Evolutionary conservation across 2,888 invertebrate genomes (phyloP), one percentile per base, ranked within the genome.

Genomic region (Abrostola triplasia): DNA sequence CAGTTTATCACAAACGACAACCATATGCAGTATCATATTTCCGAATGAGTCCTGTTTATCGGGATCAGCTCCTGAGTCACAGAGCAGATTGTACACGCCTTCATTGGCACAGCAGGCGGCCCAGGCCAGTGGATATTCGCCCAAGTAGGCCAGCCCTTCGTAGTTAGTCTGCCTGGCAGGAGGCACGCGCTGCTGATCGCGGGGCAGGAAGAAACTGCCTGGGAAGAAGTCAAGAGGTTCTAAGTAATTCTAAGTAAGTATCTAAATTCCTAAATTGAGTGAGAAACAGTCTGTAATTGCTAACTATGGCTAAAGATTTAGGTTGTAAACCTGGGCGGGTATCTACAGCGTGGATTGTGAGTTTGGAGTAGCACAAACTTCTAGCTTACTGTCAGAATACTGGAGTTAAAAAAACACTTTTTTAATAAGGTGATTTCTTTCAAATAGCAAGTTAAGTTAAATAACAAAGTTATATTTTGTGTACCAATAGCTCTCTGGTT

Each of bases 11-110:
- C 98, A 97, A 67, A 99, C 99, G 44, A 99, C 99, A 42, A 99
- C 98, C 99, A 99, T 99, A 88, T 99, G 99, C n/a, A 99, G 95
- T 72, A 99, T 98, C 96, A 99, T 99, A 88, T 99, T 99, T 10
- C 99, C 99, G 85, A 99, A 99, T 0, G 98, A 96, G 89, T 99
- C 99, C 88, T 98, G 98, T n/a, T 97, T 95, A 89, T 99, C 99
- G 0, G 99, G 99, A 92, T 99, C 97, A 0, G 99, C 99, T 0
- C 98, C 99, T 52, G 96, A 96, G 81, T 99, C 98, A 59, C 99
- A 94, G 1, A 99, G 95, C 67, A 99, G 95, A 93, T 99, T 99
- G 88, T 99, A 99, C 10, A 99, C 99, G 56, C 98, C 98, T 91
- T 99, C 99, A 87, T 99, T 99, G 66, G 98, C 98, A 86, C 98